These are phyloP conservation scores for Lepidocyrtinus sp. DNA, from an alignment of 2,888 invertebrate species.

Conservation along the genomic window DNA sequence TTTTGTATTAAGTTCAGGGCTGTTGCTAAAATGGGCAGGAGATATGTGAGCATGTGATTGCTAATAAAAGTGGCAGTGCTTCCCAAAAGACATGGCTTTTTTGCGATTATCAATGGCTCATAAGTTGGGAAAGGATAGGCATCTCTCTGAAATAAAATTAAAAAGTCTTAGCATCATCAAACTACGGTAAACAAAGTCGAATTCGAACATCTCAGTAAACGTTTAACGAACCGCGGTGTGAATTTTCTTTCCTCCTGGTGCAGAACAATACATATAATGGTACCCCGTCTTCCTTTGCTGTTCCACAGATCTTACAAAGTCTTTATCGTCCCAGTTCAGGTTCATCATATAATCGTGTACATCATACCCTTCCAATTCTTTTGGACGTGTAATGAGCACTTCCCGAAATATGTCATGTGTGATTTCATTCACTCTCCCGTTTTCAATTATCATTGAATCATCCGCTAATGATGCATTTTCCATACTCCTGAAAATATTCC, in stretches of 20 bases:
- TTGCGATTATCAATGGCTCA: conserved; percentile 6
- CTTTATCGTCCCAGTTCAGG: conserved; percentile 46
- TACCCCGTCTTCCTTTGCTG: conserved; percentile 22
- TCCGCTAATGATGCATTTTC: conserved; percentile 34
- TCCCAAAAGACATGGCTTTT: background rate
- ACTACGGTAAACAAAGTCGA: too few species aligned
- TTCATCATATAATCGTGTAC: conserved; percentile 54
- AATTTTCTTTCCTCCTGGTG: conserved; percentile 48
- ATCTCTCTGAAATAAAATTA: conserved; percentile 23
- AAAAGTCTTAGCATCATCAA: too few species aligned
- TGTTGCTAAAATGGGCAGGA: too few species aligned
- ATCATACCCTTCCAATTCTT: conserved; percentile 25
- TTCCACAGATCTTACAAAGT: conserved; percentile 31
- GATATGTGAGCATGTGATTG: too few species aligned
- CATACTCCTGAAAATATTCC: background rate
- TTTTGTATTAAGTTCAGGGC: too few species aligned
- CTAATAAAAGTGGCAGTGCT: too few species aligned
- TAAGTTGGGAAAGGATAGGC: conserved; percentile 28
- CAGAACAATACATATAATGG: conserved; percentile 46
- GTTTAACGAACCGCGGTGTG: conserved; percentile 13
- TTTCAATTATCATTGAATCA: conserved; percentile 43
- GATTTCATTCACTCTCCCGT: conserved; percentile 35
- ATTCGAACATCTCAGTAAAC: too few species aligned
- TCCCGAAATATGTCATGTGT: conserved; percentile 37
- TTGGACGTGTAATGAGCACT: conserved; percentile 36